Conservation (phyloP, 2,113 vertebrate genomes). For the Sinocyclocheilus maitianheensis region DNA sequence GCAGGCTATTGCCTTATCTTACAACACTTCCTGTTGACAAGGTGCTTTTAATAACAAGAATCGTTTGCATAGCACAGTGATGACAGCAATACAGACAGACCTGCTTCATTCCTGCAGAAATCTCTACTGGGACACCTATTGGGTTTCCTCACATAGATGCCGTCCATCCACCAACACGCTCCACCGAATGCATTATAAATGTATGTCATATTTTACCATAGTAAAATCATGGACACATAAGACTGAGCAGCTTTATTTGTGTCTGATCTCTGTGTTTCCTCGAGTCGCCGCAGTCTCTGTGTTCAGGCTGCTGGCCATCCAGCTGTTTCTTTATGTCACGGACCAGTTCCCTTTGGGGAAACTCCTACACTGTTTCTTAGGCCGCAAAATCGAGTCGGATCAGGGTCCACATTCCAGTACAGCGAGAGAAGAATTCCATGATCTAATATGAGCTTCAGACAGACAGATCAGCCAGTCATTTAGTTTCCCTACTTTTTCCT, state of each 20-base stretch:
- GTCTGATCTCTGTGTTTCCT: conserved; percentile 43
- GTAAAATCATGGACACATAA: not conserved
- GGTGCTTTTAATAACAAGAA: conserved; percentile 23
- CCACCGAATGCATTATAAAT: not conserved
- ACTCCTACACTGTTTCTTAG: conserved; percentile 57
- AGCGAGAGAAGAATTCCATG: conserved; percentile 57
- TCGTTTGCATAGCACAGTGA: not conserved
- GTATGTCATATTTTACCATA: not conserved
- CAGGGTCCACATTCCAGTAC: conserved; percentile 57
- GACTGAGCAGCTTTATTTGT: conserved; percentile 44
- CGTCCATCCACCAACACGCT: not conserved
- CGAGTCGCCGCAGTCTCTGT: not conserved
- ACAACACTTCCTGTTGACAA: not conserved
- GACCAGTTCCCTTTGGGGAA: conserved; percentile 52
- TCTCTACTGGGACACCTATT: not conserved
- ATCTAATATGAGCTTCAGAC: conserved; percentile 58
- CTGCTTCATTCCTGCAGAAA: not conserved
- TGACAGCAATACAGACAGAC: not conserved
- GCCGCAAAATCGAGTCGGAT: conserved; percentile 59
- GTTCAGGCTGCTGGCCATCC: conserved; percentile 22
- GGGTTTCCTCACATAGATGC: not conserved
- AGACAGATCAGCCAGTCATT: not conserved
- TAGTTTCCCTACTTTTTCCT: not conserved
- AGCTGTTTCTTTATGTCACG: conserved; percentile 63
- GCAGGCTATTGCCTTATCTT: not conserved